Conservation (phyloP, 2,888 invertebrate species). For the Blastobasis lacticolella region DNA sequence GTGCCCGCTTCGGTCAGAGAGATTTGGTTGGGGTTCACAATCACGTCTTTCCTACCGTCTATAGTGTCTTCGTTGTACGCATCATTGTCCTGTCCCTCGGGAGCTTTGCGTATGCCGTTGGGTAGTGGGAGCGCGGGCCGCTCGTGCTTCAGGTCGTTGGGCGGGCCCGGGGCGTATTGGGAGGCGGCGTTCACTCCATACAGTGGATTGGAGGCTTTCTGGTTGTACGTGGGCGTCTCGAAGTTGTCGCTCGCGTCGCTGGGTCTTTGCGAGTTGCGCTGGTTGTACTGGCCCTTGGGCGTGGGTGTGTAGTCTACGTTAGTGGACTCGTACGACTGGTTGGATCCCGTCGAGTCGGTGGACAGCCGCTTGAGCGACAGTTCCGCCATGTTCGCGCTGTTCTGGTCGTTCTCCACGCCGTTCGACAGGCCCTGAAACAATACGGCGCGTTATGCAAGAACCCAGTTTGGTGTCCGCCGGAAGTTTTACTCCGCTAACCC, state of each 20-base stretch:
- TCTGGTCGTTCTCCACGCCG: conserved; percentile 66
- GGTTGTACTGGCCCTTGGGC: conserved; percentile 53
- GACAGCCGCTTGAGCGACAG: conserved; percentile 58
- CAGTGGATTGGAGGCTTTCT: conserved; percentile 57
- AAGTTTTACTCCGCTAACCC: background rate
- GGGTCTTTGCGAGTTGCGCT: conserved; percentile 33
- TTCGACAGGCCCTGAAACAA: conserved; percentile 63
- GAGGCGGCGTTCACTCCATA: conserved; percentile 68
- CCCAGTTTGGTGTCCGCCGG: background rate
- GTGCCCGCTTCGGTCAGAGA: conserved; percentile 66
- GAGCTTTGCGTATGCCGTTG: conserved; percentile 78
- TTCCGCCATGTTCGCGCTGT: conserved; percentile 52
- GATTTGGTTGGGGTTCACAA: conserved; percentile 62
- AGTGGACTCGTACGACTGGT: conserved; percentile 59
- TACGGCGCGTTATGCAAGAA: background rate
- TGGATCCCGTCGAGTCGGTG: conserved; percentile 59
- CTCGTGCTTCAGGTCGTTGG: conserved; percentile 48
- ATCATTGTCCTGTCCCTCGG: conserved; percentile 89
- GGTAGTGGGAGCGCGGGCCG: conserved; percentile 35
- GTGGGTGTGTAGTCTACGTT: conserved; percentile 51
- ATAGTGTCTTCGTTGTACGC: conserved; percentile 75
- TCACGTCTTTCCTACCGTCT: conserved; percentile 73
- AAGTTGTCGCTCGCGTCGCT: conserved; percentile 40
- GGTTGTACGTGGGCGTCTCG: conserved; percentile 33
- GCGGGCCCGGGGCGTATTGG: conserved; percentile 55